Conservation (phyloP, 2,797 vertebrate species). For the Lindbergichthys nudifrons region DNA sequence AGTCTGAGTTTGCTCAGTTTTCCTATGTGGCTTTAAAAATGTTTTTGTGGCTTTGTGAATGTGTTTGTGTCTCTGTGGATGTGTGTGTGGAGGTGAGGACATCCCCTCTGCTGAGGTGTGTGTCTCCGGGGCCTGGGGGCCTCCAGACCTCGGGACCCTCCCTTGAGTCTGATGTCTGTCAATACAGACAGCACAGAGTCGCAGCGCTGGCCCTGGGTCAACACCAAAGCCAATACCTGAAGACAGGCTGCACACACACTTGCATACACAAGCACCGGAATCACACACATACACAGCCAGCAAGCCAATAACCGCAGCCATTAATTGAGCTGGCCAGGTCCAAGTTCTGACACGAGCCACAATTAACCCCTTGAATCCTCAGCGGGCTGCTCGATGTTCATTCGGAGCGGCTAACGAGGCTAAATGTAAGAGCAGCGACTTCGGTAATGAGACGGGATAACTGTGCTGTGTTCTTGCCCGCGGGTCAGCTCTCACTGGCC, state of each 20-base stretch:
- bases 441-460: conserved; percentile 80
- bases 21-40: neutral
- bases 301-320: conserved; percentile 80
- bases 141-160: conserved; percentile 62
- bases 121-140: conserved; percentile 47
- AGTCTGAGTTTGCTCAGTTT: conserved; percentile 14
- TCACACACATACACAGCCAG: conserved; percentile 47
- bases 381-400: conserved; percentile 74
- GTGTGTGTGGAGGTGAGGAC: conserved; percentile 16
- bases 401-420: conserved; percentile 78
- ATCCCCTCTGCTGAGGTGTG: conserved; percentile 35
- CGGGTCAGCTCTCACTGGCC: conserved; percentile 77
- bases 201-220: conserved; percentile 78
- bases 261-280: conserved; percentile 50
- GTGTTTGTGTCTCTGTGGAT: neutral
- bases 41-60: neutral
- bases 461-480: conserved; percentile 66
- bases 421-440: conserved; percentile 81
- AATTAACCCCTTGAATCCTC: conserved; percentile 83
- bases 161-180: conserved; percentile 70
- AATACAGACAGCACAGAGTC: conserved; percentile 71
- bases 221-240: conserved; percentile 81
- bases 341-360: conserved; percentile 81
- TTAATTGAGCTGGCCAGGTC: conserved; percentile 82
- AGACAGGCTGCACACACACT: conserved; percentile 64